These are phyloP conservation scores for Paguma larvata DNA, from an alignment of 2,797 vertebrate genomes.

Conservation along the genomic window DNA sequence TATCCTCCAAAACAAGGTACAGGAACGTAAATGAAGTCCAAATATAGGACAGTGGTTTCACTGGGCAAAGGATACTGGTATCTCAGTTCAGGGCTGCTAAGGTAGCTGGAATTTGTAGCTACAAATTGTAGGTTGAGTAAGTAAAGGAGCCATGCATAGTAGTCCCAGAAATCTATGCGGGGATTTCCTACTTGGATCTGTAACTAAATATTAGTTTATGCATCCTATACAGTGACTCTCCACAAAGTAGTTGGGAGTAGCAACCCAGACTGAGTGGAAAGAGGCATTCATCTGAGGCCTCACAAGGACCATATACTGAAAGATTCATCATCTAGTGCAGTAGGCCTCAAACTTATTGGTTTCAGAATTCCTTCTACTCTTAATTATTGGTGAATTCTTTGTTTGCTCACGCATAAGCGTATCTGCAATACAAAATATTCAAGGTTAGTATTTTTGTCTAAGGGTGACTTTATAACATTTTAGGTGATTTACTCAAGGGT, in stretches of 20 bases:
- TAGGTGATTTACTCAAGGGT: slow-evolving; percentile 92
- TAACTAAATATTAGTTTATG: neutral
- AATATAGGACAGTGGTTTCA: neutral
- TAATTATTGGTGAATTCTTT: slow-evolving; percentile 87
- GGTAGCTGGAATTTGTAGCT: neutral
- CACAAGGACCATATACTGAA: neutral
- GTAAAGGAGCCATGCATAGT: neutral
- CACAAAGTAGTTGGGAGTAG: neutral
- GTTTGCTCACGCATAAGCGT: slow-evolving; percentile 88
- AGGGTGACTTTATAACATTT: slow-evolving; percentile 89
- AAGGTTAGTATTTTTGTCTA: slow-evolving; percentile 90
- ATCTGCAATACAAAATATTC: slow-evolving; percentile 92
- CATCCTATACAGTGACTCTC: neutral
- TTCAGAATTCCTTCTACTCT: neutral
- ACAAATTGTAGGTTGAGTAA: neutral
- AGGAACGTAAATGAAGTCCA: neutral
- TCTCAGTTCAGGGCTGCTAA: neutral
- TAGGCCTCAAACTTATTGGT: neutral
- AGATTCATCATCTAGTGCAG: neutral
- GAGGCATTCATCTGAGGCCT: neutral
- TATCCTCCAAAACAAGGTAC: neutral
- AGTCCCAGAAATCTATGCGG: neutral
- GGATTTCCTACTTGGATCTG: neutral
- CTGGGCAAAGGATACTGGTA: neutral
- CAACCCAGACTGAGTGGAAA: neutral